Evolutionary conservation across 2,113 vertebrate genomes (phyloP), one percentile per base, ranked within the genome.

Genomic region (Theropithecus gelada): DNA sequence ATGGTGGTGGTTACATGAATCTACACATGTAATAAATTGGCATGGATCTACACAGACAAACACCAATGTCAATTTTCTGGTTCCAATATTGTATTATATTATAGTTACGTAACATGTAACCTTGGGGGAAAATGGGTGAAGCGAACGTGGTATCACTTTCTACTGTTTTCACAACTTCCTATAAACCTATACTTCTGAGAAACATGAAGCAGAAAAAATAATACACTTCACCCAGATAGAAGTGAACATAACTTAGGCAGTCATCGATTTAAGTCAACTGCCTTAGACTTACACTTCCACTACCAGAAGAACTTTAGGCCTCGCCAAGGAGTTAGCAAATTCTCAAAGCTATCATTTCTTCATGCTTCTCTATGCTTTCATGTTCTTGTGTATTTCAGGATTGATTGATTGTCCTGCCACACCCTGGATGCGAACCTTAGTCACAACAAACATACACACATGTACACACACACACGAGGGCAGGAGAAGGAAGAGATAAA

Each of bases 61-160:
- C 25, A 81, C 6, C 38, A 30, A n/a, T 38, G 38, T 78, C 6
- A 68, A 17, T 43, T 68, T 27, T 66, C 8, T 7, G 55, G 70
- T 48, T 85, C 45, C n/a, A 50, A 22, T 64, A 20, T 59, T 10
- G 50, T 27, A 40, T 2, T 30, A 64, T 64, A 20, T 3, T 45
- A 8, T 57, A 84, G 14, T 22, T 45, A 17, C 7, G 14, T 64
- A 52, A 55, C 8, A 48, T 18, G 7, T 50, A 68, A 40, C 10
- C 55, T 32, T 38, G 43, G 6, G 11, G 59, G 30, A 52, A 79
- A 66, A 11, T 50, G 16, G 6, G 10, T 40, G 0, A 72, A 50
- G 5, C 0, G 1, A 18, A 27, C 3, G 2, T 14, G 2, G 0
- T 68, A 27, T 40, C 57, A 11, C 10, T 20, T n/a, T 50, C 40